Evolutionary conservation across 1,140 invertebrate species (phyloP).

Genomic region (Ips typographus): DNA sequence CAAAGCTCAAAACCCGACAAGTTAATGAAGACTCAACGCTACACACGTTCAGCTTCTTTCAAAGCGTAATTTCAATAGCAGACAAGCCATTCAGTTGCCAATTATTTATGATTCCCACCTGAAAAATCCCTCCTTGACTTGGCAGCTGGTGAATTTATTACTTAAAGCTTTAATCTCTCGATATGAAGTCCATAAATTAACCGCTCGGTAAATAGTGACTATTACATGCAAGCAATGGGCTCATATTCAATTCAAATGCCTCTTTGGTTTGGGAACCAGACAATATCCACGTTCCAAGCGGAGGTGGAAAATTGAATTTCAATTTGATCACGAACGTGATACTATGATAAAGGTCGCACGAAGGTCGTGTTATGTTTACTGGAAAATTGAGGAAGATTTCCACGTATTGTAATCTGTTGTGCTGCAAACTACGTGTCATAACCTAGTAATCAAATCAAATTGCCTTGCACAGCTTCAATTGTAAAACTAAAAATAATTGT

Average conservation of each 20-base stretch:
- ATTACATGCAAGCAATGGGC: no score
- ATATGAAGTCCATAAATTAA: slow-evolving; percentile 10
- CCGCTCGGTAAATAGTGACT: neutral
- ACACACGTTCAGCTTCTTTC: neutral
- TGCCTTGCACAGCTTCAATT: no score
- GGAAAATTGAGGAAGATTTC: no score
- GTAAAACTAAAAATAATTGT: no score
- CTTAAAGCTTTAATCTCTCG: slow-evolving; percentile 2
- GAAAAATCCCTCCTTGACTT: slow-evolving; percentile 1
- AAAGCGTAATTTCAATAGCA: neutral
- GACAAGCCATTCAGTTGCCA: neutral
- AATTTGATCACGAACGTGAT: slow-evolving; percentile 2
- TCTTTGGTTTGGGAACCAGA: neutral
- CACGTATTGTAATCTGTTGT: neutral
- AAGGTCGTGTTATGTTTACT: no score
- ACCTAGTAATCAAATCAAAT: no score
- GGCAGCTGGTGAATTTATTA: slow-evolving; percentile 2
- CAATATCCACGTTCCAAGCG: slow-evolving; percentile 4
- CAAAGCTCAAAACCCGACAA: neutral
- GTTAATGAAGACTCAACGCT: neutral
- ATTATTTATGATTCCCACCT: slow-evolving; percentile 7
- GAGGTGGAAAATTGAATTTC: slow-evolving; percentile 9
- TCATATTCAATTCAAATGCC: slow-evolving; percentile 13
- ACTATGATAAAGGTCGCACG: no score
- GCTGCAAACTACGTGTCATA: neutral